Evolutionary conservation across 2,797 vertebrate species (phyloP), one percentile per base, ranked within the genome.

Genomic region (Myotis myotis): DNA sequence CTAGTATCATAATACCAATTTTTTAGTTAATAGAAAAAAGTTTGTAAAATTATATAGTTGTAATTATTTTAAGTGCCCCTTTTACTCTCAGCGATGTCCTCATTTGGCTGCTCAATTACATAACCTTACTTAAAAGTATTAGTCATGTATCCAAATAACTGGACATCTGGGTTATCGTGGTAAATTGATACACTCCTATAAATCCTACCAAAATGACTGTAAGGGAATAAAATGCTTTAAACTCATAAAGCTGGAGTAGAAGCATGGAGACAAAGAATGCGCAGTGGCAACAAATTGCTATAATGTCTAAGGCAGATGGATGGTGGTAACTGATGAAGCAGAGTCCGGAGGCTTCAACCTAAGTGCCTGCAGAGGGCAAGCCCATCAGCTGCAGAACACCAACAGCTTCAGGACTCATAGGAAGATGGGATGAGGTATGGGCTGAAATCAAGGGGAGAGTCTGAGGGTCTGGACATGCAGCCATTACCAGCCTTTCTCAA

Each of bases 191-290:
- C 19, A 79, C 60, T 78, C 57, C 60, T 87, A 13, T 81, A 36
- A 91, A 83, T 51, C 23, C 30, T 4, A 74, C n/a, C 44, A 36
- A 74, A 86, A 74, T 51, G n/a, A 68, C n/a, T 70, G 2, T 38
- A 79, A 55, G n/a, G n/a, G 10, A 64, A 70, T n/a, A 62, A 64
- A 94, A 66, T 64, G 19, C 47, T 88, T 91, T 70, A 86, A 94
- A 81, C 9, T n/a, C 12, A 28, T 33, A 28, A 74, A 62, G 22
- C 22, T 64, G 82, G 6, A 86, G 19, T 60, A 76, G 47, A 86
- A 55, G 12, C 20, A 41, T 9, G 28, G 28, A 82, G 53, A 72
- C 64, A 44, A 47, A 82, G 19, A 75, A 22, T n/a, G 22, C 28
- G 9, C 17, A 22, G n/a, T 16, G 12, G 20, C 6, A 62, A n/a